Percentiles rank a stretch among this genome's conserved stretches.
Conservation (phyloP, 2,888 invertebrate genomes). For the Campopleginae sp. region DNA sequence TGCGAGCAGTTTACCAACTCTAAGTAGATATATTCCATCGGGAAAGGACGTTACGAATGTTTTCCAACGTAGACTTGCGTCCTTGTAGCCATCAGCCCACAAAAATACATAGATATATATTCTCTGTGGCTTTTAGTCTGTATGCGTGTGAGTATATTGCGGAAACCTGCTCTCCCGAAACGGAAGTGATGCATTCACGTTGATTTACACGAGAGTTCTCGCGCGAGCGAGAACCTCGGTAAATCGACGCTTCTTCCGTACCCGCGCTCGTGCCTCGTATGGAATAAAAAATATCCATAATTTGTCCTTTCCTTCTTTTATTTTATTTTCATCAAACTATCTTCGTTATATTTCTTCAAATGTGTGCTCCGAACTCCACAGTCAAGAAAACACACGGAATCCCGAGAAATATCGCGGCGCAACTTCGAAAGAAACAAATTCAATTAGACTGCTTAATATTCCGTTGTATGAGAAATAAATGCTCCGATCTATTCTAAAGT, state of each 20-base stretch:
- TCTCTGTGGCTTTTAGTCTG: background rate
- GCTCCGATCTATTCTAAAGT: background rate
- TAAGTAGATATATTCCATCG: background rate
- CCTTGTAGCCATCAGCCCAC: background rate
- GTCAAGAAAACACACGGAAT: background rate
- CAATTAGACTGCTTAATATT: background rate
- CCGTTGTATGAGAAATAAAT: background rate
- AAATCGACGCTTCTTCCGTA: constrained; percentile 63
- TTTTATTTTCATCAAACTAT: background rate
- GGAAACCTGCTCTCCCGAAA: constrained; percentile 61
- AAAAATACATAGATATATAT: background rate
- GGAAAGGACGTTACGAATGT: background rate
- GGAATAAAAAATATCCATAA: constrained; percentile 27
- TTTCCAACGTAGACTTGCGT: background rate
- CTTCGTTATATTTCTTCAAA: background rate
- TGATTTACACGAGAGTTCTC: constrained; percentile 68
- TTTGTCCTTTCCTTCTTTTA: constrained; percentile 22
- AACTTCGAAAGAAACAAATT: background rate
- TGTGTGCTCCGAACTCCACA: background rate
- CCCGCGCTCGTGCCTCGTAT: constrained; percentile 49
- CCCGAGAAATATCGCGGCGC: background rate
- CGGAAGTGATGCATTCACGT: constrained; percentile 71
- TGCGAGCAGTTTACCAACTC: constrained; percentile 46
- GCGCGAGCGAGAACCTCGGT: constrained; percentile 61
- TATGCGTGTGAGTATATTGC: constrained; percentile 60